Evolutionary conservation across 2,113 vertebrate species (phyloP).

Genomic region (Brienomyrus longianalis): DNA sequence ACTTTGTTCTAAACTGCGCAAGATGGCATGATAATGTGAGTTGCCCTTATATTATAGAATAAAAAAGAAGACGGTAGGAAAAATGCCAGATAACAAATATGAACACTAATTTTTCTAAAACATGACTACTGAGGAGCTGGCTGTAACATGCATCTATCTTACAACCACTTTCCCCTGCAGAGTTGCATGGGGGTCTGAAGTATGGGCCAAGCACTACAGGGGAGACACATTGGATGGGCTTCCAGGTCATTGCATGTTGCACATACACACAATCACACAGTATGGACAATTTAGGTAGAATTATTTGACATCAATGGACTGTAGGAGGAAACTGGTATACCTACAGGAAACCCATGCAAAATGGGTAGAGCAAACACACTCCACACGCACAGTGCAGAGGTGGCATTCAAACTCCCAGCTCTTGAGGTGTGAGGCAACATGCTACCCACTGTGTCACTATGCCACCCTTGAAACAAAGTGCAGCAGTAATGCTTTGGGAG

Average conservation of each 20-base stretch:
- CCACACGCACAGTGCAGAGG: not conserved
- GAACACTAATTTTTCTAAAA: not conserved
- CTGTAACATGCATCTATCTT: not conserved
- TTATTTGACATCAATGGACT: not conserved
- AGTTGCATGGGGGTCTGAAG: not conserved
- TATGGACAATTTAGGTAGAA: not conserved
- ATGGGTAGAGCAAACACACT: not conserved
- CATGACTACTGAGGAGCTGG: not conserved
- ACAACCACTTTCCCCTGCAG: not conserved
- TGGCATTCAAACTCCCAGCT: not conserved
- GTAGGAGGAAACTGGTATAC: not conserved
- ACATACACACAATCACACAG: not conserved
- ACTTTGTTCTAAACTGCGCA: not conserved
- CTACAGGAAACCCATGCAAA: not conserved
- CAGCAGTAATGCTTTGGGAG: not conserved
- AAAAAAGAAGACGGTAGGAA: not conserved
- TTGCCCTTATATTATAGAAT: not conserved
- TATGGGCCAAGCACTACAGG: not conserved
- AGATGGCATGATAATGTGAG: not conserved
- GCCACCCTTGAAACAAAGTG: not conserved
- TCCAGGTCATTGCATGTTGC: not conserved
- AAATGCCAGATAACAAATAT: not conserved
- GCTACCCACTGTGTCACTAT: not conserved
- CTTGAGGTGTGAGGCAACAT: not conserved
- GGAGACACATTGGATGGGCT: not conserved